Base-by-base conservation (phyloP, 2,888 invertebrate species). In the Pycnomerus fuliginosus region DNA sequence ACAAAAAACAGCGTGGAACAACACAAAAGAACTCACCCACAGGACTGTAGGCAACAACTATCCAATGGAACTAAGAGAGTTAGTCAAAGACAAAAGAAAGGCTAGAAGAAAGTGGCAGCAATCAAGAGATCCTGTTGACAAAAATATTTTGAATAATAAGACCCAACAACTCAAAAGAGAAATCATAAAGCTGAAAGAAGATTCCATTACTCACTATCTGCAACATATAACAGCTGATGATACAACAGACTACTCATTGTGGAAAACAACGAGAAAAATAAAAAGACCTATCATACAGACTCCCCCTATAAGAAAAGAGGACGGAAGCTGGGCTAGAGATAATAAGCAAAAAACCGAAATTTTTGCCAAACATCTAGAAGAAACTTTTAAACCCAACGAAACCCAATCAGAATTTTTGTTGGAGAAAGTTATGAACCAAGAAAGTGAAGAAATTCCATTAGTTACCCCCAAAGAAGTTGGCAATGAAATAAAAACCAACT, bases 301-400 rank as follows among this genome's bases (percentile, higher is more conserved):
- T n/a, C n/a, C n/a, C n/a, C n/a, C n/a, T n/a, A n/a, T n/a, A n/a
- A n/a, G n/a, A n/a, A n/a, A n/a, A n/a, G n/a, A n/a, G n/a, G n/a
- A n/a, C 14, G 33, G 33, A 1, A 28, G 29, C 2, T 50, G 43
- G 40, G 43, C 46, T 22, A 32, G 37, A 23, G 11, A 13, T 17
- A 44, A 44, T 22, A 20, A 16, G 11, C 17, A 44, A 25, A 60
- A 58, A 37, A 55, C 56, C 1, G 33, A 52, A 12, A 25, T 31
- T 1, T 60, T 60, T 42, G 44, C 47, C 5, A n/a, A 36, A 23
- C 46, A 49, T 13, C 16, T 49, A n/a, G 29, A 28, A 13, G 8
- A 28, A 3, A 24, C 13, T 3, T 46, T 46, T 14, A 16, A 42
- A 23, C 46, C 42, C 10, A 16, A 31, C 17, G 1, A 20, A 20